phyloP scores from a whole-genome alignment of 2,797 vertebrate species.

The Prunella strophiata region DNA sequence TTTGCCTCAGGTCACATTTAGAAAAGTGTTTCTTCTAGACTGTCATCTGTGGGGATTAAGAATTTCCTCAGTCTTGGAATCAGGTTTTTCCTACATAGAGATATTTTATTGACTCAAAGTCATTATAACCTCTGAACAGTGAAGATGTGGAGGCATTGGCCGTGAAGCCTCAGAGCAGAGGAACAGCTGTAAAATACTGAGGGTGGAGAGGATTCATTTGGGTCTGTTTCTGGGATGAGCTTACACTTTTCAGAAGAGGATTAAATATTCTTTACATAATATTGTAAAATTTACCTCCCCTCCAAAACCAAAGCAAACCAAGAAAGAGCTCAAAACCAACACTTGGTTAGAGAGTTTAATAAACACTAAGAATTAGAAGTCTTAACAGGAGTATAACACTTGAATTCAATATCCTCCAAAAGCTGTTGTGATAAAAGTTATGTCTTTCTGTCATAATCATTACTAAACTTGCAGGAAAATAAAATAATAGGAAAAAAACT shows the following conservation, averaged over 20 bases:
- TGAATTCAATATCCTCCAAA: neutral
- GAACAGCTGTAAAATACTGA: neutral
- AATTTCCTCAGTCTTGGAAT: neutral
- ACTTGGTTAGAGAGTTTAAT: neutral
- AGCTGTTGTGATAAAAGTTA: neutral
- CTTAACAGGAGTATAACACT: neutral
- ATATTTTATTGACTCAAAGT: neutral
- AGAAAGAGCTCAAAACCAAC: neutral
- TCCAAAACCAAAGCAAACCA: neutral
- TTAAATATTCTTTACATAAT: neutral
- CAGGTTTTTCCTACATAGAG: neutral
- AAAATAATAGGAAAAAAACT: neutral
- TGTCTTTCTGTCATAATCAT: neutral
- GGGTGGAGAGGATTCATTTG: neutral
- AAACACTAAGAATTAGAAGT: neutral
- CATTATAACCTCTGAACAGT: neutral
- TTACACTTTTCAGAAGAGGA: neutral
- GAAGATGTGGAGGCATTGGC: neutral
- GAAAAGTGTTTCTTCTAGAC: neutral
- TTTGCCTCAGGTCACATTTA: neutral
- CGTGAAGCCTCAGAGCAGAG: fast-evolving
- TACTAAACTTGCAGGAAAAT: neutral
- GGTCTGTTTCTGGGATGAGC: neutral
- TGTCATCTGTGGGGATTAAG: neutral
- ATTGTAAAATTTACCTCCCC: neutral